Percentiles rank a stretch among this genome's conserved stretches.
phyloP scores from a whole-genome alignment of 2,113 vertebrate species.

The Boulengeromyrus knoepffleri region DNA sequence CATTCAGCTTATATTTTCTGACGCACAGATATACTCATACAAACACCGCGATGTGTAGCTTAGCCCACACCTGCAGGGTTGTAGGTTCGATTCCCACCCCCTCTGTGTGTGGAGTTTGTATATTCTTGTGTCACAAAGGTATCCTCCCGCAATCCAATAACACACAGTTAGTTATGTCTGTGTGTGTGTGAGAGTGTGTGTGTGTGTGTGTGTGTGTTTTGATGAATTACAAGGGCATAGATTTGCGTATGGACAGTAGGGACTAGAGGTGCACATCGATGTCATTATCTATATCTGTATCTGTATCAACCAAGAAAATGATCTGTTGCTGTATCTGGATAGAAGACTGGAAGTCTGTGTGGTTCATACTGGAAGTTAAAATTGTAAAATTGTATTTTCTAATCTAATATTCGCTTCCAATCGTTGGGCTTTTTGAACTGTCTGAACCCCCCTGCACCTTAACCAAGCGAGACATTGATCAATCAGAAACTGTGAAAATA shows the following conservation, averaged over 20 bases:
- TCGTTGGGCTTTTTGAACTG: not conserved
- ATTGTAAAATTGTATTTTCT: not conserved
- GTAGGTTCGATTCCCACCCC: not conserved
- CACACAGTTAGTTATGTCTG: not conserved
- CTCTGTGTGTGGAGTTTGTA: not conserved
- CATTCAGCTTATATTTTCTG: not conserved
- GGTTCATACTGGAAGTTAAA: not conserved
- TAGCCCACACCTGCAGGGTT: not conserved
- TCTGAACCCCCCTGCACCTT: not conserved
- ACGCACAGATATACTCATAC: not conserved
- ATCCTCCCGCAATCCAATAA: not conserved
- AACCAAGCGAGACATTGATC: not conserved
- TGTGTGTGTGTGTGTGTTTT: not conserved
- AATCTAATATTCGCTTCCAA: not conserved
- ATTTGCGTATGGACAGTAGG: not conserved
- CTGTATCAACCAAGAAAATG: not conserved
- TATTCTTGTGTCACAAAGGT: not conserved
- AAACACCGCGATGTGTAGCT: not conserved
- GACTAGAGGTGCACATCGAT: not conserved
- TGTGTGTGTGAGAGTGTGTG: not conserved
- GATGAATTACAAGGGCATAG: not conserved
- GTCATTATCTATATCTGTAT: not conserved
- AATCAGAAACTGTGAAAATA: not conserved
- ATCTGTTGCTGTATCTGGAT: not conserved
- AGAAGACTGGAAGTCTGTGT: not conserved